Percentiles rank a stretch among this genome's conserved stretches.
Conservation (phyloP, 2,113 vertebrate genomes). For the Myrmecophaga tridactyla region DNA sequence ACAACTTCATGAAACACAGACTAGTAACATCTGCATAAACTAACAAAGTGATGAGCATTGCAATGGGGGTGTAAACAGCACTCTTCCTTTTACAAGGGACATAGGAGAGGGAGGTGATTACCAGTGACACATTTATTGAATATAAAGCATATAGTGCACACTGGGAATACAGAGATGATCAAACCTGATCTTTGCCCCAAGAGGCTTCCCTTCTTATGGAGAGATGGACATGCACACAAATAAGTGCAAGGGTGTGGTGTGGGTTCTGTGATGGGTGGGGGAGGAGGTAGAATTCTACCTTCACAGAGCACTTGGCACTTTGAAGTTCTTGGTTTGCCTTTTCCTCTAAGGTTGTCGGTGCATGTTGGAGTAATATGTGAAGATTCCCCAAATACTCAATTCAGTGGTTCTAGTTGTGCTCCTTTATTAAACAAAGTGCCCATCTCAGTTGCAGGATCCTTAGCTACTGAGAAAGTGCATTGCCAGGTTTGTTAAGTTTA, state of each 20-base stretch:
- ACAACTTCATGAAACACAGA: not conserved
- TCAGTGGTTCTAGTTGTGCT: not conserved
- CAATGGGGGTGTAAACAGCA: not conserved
- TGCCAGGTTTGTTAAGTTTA: not conserved
- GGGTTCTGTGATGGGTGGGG: rapidly evolving
- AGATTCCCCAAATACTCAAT: not conserved
- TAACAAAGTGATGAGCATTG: rapidly evolving
- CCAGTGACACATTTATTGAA: not conserved
- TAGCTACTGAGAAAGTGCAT: not conserved
- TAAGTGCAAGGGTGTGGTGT: rapidly evolving
- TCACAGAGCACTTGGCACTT: not conserved
- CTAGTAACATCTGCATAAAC: not conserved
- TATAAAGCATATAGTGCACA: rapidly evolving
- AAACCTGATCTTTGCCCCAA: not conserved
- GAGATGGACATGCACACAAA: too few relatives aligned
- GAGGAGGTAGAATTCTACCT: rapidly evolving
- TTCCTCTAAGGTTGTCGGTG: not conserved
- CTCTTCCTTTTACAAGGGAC: not conserved
- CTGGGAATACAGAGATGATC: not conserved
- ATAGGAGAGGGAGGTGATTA: rapidly evolving
- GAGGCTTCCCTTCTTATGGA: not conserved
- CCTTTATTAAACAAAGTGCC: not conserved
- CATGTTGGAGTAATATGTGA: not conserved
- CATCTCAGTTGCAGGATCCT: not conserved
- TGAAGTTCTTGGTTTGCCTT: not conserved